A percentile compares a stretch with the other conserved stretches of the same genome.
phyloP scores from a whole-genome alignment of 2,888 invertebrate genomes.

The Alloscopus bannaensis region DNA sequence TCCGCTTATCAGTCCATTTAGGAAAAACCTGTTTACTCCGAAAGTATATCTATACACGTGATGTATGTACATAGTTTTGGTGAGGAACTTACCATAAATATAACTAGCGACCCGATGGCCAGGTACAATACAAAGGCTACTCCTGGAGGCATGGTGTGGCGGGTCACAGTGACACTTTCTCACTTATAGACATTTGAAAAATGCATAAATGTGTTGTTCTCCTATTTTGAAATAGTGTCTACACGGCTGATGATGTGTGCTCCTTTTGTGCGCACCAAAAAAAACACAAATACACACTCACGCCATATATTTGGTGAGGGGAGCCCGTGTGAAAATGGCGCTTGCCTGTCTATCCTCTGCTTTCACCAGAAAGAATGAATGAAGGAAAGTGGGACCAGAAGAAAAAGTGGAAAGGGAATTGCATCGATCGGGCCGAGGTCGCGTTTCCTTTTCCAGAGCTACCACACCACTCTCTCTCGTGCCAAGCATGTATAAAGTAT shows the following conservation, averaged over 20 bases:
- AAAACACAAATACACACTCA: no score
- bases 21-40: no score
- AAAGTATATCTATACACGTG: no score
- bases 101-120: slow-evolving; percentile 43
- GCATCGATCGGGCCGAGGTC: slow-evolving; percentile 56
- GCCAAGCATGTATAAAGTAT: slow-evolving; percentile 23
- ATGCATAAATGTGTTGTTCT: slow-evolving; percentile 51
- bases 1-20: no score
- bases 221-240: slow-evolving; percentile 34
- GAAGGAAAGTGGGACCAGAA: slow-evolving; percentile 28
- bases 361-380: slow-evolving; percentile 42
- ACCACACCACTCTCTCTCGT: slow-evolving; percentile 22
- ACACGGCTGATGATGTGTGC: slow-evolving; percentile 2
- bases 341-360: slow-evolving; percentile 42
- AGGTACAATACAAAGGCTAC: slow-evolving; percentile 54
- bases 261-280: no score
- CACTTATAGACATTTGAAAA: slow-evolving; percentile 55
- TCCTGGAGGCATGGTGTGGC: slow-evolving; percentile 45
- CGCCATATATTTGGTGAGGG: slow-evolving; percentile 23
- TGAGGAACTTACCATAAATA: slow-evolving; percentile 45
- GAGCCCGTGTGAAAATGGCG: slow-evolving; percentile 64
- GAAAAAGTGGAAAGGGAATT: slow-evolving; percentile 45
- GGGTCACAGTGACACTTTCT: slow-evolving; percentile 50
- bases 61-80: no score
- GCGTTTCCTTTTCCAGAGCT: slow-evolving; percentile 40